Base-by-base conservation (phyloP, 2,888 invertebrate species). In the Dorcus parallelipipedus region DNA sequence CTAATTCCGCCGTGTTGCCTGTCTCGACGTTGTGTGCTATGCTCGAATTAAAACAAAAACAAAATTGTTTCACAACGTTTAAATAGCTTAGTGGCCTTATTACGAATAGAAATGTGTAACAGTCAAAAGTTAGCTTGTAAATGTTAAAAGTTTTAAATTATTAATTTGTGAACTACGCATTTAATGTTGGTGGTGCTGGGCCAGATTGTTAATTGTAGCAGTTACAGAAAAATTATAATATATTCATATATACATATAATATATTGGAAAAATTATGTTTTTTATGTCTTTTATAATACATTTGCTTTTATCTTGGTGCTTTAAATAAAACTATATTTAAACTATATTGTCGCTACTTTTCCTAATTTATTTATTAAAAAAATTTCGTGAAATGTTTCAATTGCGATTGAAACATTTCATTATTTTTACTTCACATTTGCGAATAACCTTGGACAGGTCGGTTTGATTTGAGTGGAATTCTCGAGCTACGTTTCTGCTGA, bases 41-140 rank as follows among this genome's bases (percentile, higher is more conserved):
- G 45, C 9, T 45, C 14, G 45, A 45, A 10, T 17, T 45, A 20
- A 17, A 9, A 45, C 20, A 45, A 10, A 17, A 10, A 45, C 9
- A 45, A 45, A 45, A 45, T 41, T 41, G 14, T 41, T 41, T n/a
- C 10, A 10, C 17, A 45, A 20, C 23, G 14, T 10, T 45, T 54
- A 40, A 45, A 52, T 59, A 59, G 59, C 51, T 55, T 56, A 55
- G 59, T 59, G 59, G 59, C 59, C 59, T 59, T 59, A 56, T 52
- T 51, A 51, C 39, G 9, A 52, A 50, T 56, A 52, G 47, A 45
- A 50, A 45, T 43, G n/a, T 20, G 23, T 45, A 56, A 59, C 33
- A 48, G 26, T 33, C 26, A 33, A 33, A 33, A 33, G 26, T 33
- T 33, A 33, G 26, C 26, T 33, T 33, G 26, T 33, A 33, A 33